Evolutionary conservation across 1,140 invertebrate genomes (phyloP).

Genomic region (Heliothis subflexa): DNA sequence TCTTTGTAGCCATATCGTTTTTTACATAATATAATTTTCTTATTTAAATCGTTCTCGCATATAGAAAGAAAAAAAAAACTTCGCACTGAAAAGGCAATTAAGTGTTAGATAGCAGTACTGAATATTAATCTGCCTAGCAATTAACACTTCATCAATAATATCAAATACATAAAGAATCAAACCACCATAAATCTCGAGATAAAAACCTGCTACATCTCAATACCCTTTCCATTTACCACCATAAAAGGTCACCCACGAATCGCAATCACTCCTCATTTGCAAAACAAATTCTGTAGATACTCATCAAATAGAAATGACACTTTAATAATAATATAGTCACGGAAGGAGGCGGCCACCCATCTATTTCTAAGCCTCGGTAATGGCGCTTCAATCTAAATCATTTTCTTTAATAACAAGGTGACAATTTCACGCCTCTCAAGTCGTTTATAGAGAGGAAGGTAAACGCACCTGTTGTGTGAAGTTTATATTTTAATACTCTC

Average conservation of each 20-base stretch:
- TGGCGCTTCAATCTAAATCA: slow-evolving; percentile 19
- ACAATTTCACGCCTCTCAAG: slow-evolving; percentile 44
- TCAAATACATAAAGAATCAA: background rate
- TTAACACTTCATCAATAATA: background rate
- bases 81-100: too few species aligned
- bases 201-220: slow-evolving; percentile 1
- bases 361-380: slow-evolving; percentile 29
- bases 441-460: slow-evolving; percentile 12
- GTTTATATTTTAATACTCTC: background rate
- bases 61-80: too few species aligned
- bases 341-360: slow-evolving; percentile 2
- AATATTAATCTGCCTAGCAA: too few species aligned
- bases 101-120: too few species aligned
- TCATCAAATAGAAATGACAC: slow-evolving; percentile 34
- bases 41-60: too few species aligned
- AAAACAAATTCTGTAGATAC: slow-evolving; percentile 36
- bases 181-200: slow-evolving; percentile 15
- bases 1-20: too few species aligned
- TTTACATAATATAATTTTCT: too few species aligned
- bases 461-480: background rate
- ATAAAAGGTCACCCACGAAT: background rate
- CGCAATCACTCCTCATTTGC: slow-evolving; percentile 26
- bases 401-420: slow-evolving; percentile 44
- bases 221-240: background rate
- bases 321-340: slow-evolving; percentile 9